Base-by-base conservation (phyloP, 1,140 invertebrate genomes). In the Fopius arisanus region DNA sequence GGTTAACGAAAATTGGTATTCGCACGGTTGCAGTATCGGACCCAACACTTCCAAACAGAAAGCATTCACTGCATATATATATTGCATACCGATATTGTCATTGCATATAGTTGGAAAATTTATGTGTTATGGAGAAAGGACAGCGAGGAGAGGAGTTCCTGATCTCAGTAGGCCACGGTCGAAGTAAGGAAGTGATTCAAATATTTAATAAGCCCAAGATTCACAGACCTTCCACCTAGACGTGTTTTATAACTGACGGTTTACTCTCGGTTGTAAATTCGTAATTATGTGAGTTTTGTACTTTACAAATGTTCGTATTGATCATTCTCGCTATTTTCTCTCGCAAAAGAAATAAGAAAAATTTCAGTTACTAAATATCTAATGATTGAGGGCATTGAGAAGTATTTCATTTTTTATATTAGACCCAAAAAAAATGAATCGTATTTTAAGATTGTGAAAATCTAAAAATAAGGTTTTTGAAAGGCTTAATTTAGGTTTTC, bases 181-280 rank as follows among this genome's bases (percentile, higher is more conserved):
- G 65, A 12, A 77, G 67, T 68, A 28, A 76, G 70, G 71, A 76
- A 78, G 70, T 14, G 72, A 23, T 62, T 71, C 37, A 77, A 79
- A 83, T 83, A 82, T 82, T 83, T 80, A 78, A 83, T 81, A 78
- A 82, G 73, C 28, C 21, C 51, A 48, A 77, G 73, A 83, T 82
- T 80, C 80, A 79, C 67, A 73, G 70, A 40, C 10, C 70, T 48
- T 16, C 33, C 48, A 23, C 51, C 2, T n/a, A n/a, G 12, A n/a
- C n/a, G n/a, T n/a, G n/a, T n/a, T n/a, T n/a, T n/a, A n/a, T n/a
- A n/a, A n/a, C n/a, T n/a, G n/a, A n/a, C n/a, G n/a, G n/a, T n/a
- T n/a, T 12, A 48, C 43, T 48, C 2, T 2, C 1, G 16, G 10
- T 51, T 14, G 43, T 51, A 51, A 51, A 51, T 51, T 19, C 1